These are phyloP conservation scores for Grallaria varia DNA, from an alignment of 2,113 vertebrate species.

Conservation along the genomic window DNA sequence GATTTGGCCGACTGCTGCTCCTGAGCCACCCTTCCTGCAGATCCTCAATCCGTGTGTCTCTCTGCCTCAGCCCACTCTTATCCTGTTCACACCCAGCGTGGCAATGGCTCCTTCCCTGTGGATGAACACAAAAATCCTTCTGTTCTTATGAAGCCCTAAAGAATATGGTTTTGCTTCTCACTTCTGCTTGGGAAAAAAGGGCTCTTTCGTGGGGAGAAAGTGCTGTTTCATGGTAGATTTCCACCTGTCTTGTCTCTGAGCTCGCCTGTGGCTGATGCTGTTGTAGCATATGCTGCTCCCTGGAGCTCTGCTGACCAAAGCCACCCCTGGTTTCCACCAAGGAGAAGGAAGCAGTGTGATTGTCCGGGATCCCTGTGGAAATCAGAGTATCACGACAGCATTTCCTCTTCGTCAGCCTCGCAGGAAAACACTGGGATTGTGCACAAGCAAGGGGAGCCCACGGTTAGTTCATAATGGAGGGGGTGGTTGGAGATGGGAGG, in stretches of 20 bases:
- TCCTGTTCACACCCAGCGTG: background rate
- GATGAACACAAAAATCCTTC: background rate
- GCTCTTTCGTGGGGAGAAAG: background rate
- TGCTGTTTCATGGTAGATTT: background rate
- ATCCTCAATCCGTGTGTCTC: background rate
- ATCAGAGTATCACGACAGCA: rapidly evolving
- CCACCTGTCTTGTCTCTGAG: background rate
- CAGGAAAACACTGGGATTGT: background rate
- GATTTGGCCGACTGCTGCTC: background rate
- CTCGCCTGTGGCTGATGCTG: background rate
- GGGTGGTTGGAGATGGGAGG: background rate
- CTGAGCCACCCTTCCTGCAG: background rate
- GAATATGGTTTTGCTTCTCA: background rate
- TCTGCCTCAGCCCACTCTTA: background rate
- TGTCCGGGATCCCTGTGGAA: background rate
- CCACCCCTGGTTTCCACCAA: background rate
- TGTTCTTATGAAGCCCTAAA: background rate
- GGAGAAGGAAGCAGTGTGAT: background rate
- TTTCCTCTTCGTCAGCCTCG: background rate
- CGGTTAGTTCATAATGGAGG: background rate
- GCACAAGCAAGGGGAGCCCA: background rate
- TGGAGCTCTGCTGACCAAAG: background rate
- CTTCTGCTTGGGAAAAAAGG: background rate
- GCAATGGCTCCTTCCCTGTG: background rate
- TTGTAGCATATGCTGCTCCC: background rate